Evolutionary conservation across 2,797 vertebrate species (phyloP).

Genomic region (Neoniphon sammara): DNA sequence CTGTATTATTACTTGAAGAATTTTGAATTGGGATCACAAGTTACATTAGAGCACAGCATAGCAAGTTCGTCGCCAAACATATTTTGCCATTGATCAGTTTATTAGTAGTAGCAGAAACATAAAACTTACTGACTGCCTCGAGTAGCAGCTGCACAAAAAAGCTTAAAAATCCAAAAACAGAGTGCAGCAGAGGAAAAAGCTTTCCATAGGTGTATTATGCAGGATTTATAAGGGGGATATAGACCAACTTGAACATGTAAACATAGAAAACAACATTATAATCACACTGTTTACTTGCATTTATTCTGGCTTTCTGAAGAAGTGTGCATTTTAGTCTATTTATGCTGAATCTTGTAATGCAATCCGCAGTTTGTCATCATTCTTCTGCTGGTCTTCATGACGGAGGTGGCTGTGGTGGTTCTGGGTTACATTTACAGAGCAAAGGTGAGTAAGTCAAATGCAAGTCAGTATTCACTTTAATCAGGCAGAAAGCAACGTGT

Average conservation of each 20-base stretch:
- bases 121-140: too few species aligned
- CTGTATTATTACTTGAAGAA: too few species aligned
- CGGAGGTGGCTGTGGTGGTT: conserved; percentile 94
- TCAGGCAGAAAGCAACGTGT: not conserved
- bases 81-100: too few species aligned
- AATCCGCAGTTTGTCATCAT: conserved; percentile 92
- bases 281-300: not conserved
- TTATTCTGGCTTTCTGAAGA: not conserved
- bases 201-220: too few species aligned
- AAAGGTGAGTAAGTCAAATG: conserved; percentile 84
- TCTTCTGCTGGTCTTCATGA: conserved; percentile 94
- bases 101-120: too few species aligned
- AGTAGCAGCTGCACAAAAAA: too few species aligned
- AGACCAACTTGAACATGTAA: not conserved
- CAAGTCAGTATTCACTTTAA: conserved; percentile 1
- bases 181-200: too few species aligned
- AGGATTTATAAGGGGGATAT: too few species aligned
- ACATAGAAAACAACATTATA: not conserved
- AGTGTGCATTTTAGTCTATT: not conserved
- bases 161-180: too few species aligned
- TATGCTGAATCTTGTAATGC: conserved; percentile 60
- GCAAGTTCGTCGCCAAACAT: too few species aligned
- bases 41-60: too few species aligned
- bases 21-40: too few species aligned
- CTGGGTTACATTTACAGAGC: conserved; percentile 97